Evolutionary conservation across 2,797 vertebrate species (phyloP).

Genomic region (Zalophus californianus): DNA sequence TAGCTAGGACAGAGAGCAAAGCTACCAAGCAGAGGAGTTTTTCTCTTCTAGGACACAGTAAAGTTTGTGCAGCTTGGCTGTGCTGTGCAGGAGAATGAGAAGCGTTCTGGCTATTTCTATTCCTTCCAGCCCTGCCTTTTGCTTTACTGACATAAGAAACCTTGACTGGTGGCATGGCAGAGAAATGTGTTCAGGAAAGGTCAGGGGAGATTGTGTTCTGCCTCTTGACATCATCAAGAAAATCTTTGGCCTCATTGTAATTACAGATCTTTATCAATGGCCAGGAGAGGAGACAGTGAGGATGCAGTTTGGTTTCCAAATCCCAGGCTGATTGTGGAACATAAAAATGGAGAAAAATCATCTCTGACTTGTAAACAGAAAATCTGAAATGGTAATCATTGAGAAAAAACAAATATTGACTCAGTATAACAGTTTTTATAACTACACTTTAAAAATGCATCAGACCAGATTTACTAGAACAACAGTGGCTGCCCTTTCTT

Average conservation of each 20-base stretch:
- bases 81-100: background rate
- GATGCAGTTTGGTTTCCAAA: slow-evolving; percentile 44
- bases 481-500: slow-evolving; percentile 38
- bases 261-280: slow-evolving; percentile 60
- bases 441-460: slow-evolving; percentile 45
- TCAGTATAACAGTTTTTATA: slow-evolving; percentile 37
- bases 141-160: slow-evolving; percentile 45
- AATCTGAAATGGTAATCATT: slow-evolving; percentile 51
- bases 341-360: slow-evolving; percentile 35
- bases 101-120: background rate
- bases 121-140: background rate
- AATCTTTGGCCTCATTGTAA: slow-evolving; percentile 31
- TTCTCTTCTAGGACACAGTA: background rate
- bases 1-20: background rate
- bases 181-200: slow-evolving; percentile 43
- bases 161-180: background rate
- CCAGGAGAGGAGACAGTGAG: background rate
- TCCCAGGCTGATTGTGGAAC: background rate
- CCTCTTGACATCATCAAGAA: slow-evolving; percentile 34
- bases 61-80: background rate
- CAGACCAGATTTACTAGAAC: slow-evolving; percentile 7
- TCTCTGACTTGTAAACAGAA: slow-evolving; percentile 58
- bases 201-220: slow-evolving; percentile 30
- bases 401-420: slow-evolving; percentile 60
- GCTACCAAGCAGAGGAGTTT: background rate